phyloP scores from a whole-genome alignment of 2,888 invertebrate species.

The Trichogramma evanescens region DNA sequence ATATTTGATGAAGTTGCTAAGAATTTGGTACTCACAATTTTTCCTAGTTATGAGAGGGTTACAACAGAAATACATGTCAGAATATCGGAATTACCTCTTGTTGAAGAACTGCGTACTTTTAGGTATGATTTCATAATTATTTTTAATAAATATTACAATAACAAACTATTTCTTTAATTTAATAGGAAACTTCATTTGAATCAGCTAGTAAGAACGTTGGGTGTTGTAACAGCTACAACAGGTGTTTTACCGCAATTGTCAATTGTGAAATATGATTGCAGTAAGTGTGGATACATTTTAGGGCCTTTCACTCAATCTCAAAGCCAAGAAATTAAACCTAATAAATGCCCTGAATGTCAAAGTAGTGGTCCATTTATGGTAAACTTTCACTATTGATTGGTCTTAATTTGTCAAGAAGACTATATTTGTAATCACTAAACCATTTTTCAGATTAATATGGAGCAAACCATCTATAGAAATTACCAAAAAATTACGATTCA shows the following conservation, averaged over 20 bases:
- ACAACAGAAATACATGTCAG: conserved; percentile 90
- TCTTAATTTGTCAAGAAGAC: conserved; percentile 51
- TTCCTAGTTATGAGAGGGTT: conserved; percentile 92
- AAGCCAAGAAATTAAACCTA: conserved; percentile 88
- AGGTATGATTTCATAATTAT: conserved; percentile 47
- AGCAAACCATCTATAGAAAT: conserved; percentile 96
- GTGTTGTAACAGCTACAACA: conserved; percentile 94
- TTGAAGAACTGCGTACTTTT: conserved; percentile 92
- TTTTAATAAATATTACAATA: not conserved
- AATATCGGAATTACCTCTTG: conserved; percentile 88
- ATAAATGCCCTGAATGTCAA: conserved; percentile 97
- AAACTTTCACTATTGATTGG: conserved; percentile 53
- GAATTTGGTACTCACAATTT: conserved; percentile 85
- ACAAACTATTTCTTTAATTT: not conserved
- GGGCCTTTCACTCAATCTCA: conserved; percentile 96
- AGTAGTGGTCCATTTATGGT: conserved; percentile 89
- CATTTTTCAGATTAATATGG: conserved; percentile 82
- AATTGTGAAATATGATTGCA: conserved; percentile 95
- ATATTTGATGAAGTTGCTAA: conserved; percentile 94
- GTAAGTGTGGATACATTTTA: conserved; percentile 87
- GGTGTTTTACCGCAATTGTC: conserved; percentile 93
- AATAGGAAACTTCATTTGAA: conserved; percentile 77
- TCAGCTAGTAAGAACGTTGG: conserved; percentile 85
- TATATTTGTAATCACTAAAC: conserved; percentile 2
- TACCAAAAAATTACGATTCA: conserved; percentile 97